Base-by-base conservation (phyloP, 2,113 vertebrate species). In the Catagonus wagneri region DNA sequence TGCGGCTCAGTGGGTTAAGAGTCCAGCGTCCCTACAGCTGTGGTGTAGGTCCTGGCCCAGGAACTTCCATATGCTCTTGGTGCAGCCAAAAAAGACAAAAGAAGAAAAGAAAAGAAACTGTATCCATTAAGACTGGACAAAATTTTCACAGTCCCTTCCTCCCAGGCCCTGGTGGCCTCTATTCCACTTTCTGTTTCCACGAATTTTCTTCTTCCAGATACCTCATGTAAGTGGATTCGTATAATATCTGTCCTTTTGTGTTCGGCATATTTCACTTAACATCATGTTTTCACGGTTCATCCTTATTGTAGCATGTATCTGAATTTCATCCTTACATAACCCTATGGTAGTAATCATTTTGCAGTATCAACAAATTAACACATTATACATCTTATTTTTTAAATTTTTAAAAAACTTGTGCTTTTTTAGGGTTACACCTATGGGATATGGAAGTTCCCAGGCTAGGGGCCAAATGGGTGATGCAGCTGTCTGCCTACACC, bases 271-370 rank as follows among this genome's bases (percentile, higher is more conserved):
- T 34, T 78, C 83, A 86, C 65, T 9, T 27, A 60, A 39, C 14
- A 20, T 22, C 23, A 20, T 19, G n/a, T 50, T 91, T 83, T 54
- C 79, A 4, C 3, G 34, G 23, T 52, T 63, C 68, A 15, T 54
- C 17, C 5, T 63, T 11, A 23, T 2, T 3, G 6, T 3, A 8
- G 25, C 3, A 14, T 1, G 44, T 36, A 22, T 32, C 44, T 25
- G n/a, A 65, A 56, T 56, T 32, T 39, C n/a, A 36, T 25, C 65
- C 50, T 23, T 32, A 39, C 25, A 8, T 17, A 54, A 17, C 6
- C 25, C n/a, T 36, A 39, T 3, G 19, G 69, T 39, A 69, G 58
- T 34, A 39, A 32, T 56, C 44, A 23, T 54, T 75, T 54, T 39
- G 58, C 20, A 6, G 36, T 4, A 56, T 17, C 75, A 56, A 54